Percentiles rank a stretch among this genome's conserved stretches.
Conservation (phyloP, 2,113 vertebrate genomes). For the Falcunculus frontatus region DNA sequence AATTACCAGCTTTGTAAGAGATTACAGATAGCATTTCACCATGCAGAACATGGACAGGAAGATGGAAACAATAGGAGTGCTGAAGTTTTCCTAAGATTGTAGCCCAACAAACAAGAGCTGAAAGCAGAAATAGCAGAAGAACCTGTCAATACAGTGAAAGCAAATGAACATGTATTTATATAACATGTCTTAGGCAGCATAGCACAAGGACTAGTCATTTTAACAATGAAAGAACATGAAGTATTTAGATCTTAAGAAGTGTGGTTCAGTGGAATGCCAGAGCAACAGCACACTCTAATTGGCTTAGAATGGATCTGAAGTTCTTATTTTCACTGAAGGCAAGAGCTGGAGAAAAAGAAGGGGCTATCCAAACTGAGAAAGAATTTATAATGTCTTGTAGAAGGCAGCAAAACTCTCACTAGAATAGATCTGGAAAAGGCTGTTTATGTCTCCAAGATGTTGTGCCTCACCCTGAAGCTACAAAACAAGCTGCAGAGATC, state of each 20-base stretch:
- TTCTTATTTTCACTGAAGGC: not conserved
- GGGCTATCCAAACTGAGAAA: not conserved
- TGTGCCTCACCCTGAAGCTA: not conserved
- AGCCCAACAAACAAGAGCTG: not conserved
- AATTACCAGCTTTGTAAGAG: not conserved
- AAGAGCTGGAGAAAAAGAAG: not conserved
- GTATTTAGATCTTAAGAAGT: not conserved
- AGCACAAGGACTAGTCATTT: not conserved
- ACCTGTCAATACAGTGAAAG: not conserved
- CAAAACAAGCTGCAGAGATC: not conserved
- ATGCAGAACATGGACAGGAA: not conserved
- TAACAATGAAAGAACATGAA: not conserved
- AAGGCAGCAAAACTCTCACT: not conserved
- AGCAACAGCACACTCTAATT: not conserved
- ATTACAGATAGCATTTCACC: not conserved
- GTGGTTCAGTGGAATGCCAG: not conserved
- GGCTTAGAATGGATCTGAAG: not conserved
- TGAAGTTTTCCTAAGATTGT: not conserved
- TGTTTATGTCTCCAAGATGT: not conserved
- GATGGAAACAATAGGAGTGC: not conserved
- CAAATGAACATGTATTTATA: not conserved
- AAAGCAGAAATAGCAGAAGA: not conserved
- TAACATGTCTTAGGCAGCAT: not conserved
- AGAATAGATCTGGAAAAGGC: not conserved
- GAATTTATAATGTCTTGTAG: not conserved